Evolutionary conservation across 2,797 vertebrate species (phyloP), one percentile per base, ranked within the genome.

Genomic region (Mormyrops boulengeri): DNA sequence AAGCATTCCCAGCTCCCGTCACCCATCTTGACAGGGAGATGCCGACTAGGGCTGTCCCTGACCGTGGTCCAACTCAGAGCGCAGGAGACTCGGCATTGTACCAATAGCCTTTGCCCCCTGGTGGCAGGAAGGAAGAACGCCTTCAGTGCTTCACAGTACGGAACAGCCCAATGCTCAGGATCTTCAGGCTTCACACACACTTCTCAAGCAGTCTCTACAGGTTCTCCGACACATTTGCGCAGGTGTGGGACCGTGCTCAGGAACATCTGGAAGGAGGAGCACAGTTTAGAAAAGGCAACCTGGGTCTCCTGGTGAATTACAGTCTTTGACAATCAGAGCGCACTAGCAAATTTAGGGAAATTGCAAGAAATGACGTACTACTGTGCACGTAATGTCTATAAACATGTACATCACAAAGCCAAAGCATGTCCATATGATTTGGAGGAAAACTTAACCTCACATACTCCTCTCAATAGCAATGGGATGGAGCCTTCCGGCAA

Each of bases 1-100:
- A 99, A 96, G 19, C 97, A 97, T 84, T 97, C 96, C 97, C 98
- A 98, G 89, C 85, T 94, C 14, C 94, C 93, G 93, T 97, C 96
- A 0, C 95, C 95, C 98, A 99, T 99, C 80, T 49, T 84, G 38
- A 49, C 44, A 8, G 12, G 80, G 41, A 44, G 41, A 22, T 22
- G 57, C 44, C 38, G 60, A 22, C 41, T 47, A 14, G 26, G 8
- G 3, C 41, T 0, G 91, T 89, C 94, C 92, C 91, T 53, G 90
- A 89, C 90, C 57, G 88, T 89, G 88, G 91, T 88, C 89, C 14
- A 80, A 57, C 41, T 91, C 80, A 6, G 88, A 92, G 88, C 62
- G 30, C 50, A 89, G 89, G 84, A 88, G 88, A 84, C 87, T 90
- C 89, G 91, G 90, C 80, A 88, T 94, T 93, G 94, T 95, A 88